Evolutionary conservation across 2,113 vertebrate species (phyloP), one percentile per base, ranked within the genome.

Genomic region (Barnardius zonarius): DNA sequence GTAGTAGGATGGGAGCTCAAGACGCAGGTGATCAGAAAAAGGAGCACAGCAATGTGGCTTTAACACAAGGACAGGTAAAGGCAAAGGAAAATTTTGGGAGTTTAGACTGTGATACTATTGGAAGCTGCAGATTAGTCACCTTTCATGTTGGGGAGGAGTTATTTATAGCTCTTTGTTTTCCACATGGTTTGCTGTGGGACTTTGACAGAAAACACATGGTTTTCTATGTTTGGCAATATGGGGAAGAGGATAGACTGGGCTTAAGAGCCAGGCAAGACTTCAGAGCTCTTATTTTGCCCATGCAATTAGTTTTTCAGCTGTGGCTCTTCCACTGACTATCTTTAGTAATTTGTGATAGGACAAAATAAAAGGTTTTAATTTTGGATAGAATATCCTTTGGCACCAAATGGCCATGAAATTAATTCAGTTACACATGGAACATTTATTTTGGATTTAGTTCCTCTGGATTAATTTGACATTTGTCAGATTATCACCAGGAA

Each of bases 161-260:
- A 96, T 92, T 97, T 88, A 88, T 84, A 96, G 80, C 35, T 68
- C 41, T 64, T 83, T 91, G 76, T 92, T 96, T 97, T 94, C 92
- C 95, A 93, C 86, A 44, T 69, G 48, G 69, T 88, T 93, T 92
- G 62, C 57, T 93, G 66, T 82, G 48, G 80, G 69, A 82, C 61
- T 92, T 88, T 68, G 90, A 78, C 73, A 92, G 83, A 95, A 95
- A 96, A 86, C 93, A 86, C 83, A 87, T 82, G 93, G 55, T 89
- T 82, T 84, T 89, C 74, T 95, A 22, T 68, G 74, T 89, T 82
- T 86, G 83, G 75, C 51, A 86, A 84, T 73, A 91, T 9, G 24
- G 25, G 37, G 85, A 88, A 83, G 55, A 80, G 46, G 52, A 73
- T 9, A 77, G 68, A 28, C 27, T 16, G 10, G 16, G 13, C 12